phyloP scores from a whole-genome alignment of 1,140 invertebrate genomes.

The Drosophila funebris region DNA sequence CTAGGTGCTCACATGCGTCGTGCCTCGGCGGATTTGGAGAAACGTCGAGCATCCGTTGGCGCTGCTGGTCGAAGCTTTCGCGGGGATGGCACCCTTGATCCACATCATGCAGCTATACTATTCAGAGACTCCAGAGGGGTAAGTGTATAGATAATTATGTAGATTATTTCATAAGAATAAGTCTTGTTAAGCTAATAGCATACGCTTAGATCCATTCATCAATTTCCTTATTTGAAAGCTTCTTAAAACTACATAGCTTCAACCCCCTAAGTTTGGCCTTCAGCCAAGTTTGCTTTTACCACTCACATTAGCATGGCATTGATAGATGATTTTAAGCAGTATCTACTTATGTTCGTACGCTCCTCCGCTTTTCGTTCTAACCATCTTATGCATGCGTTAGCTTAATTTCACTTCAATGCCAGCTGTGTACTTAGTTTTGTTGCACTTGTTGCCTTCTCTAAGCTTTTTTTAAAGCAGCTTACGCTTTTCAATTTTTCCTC shows the following conservation, averaged over 20 bases:
- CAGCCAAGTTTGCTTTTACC: background rate
- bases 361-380: background rate
- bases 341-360: background rate
- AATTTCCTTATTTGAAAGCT: background rate
- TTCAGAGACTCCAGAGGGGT: constrained; percentile 95
- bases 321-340: constrained; percentile 9
- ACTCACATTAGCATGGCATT: background rate
- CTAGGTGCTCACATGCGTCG: constrained; percentile 89
- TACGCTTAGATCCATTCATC: background rate
- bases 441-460: constrained; percentile 11
- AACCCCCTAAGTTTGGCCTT: background rate
- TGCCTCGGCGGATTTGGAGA: constrained; percentile 89
- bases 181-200: background rate
- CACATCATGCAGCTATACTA: constrained; percentile 93
- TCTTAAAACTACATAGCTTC: background rate
- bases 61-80: constrained; percentile 84
- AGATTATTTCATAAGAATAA: background rate
- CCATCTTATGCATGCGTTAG: background rate
- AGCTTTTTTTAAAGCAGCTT: constrained; percentile 15
- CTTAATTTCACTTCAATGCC: constrained; percentile 11
- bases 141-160: constrained; percentile 83
- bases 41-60: constrained; percentile 89
- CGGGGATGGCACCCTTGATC: constrained; percentile 87
- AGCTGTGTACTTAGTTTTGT: too few species aligned
- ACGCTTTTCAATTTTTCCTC: background rate